phyloP scores from a whole-genome alignment of 1,140 invertebrate genomes.

The Formica exsecta region DNA sequence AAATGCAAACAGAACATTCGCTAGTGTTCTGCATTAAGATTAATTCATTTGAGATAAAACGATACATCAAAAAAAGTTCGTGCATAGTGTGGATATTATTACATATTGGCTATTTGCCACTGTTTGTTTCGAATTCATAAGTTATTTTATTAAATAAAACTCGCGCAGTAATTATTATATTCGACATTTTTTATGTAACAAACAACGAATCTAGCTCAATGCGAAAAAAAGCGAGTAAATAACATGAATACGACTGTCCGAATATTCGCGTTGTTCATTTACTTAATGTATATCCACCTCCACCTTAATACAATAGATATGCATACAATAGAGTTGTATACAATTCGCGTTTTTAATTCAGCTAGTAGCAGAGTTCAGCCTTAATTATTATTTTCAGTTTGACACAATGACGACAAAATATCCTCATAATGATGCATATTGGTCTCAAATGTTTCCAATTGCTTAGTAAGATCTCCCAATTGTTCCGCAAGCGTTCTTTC shows the following conservation, averaged over 20 bases:
- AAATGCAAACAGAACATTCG: neutral
- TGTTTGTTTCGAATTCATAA: no score
- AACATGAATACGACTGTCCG: neutral
- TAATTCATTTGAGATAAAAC: neutral
- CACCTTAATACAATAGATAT: slow-evolving; percentile 4
- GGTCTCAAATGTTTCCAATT: slow-evolving; percentile 92
- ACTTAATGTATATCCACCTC: neutral
- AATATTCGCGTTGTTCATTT: neutral
- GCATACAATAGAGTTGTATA: slow-evolving; percentile 43
- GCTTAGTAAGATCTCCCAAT: slow-evolving; percentile 90
- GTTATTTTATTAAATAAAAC: no score
- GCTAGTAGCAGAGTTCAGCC: slow-evolving; percentile 30
- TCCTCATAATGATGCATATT: slow-evolving; percentile 92
- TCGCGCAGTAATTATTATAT: no score
- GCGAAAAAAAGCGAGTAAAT: neutral
- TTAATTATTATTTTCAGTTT: slow-evolving; percentile 87
- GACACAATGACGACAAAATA: slow-evolving; percentile 89
- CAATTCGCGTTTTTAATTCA: slow-evolving; percentile 37
- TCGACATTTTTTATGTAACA: no score
- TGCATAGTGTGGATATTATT: no score
- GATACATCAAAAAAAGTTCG: no score
- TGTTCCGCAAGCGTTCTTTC: slow-evolving; percentile 88
- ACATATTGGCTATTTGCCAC: no score
- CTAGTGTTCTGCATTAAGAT: no score
- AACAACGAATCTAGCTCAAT: no score